These are phyloP conservation scores for Polydrusus pterygomalis DNA, from an alignment of 2,888 invertebrate species.

Conservation along the genomic window DNA sequence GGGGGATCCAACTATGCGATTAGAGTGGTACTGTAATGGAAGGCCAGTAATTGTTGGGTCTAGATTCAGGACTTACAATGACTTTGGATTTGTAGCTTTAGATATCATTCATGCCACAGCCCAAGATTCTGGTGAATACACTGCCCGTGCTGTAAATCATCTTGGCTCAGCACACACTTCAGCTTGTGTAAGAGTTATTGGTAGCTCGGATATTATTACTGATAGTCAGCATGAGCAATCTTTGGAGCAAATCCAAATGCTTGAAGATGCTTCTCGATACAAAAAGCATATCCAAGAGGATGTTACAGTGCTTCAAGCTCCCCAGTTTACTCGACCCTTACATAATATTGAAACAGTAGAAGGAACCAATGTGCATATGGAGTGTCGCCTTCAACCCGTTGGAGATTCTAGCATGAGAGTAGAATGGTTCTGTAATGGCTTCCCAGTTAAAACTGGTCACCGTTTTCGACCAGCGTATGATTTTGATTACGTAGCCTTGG, in stretches of 20 bases:
- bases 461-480: conserved; percentile 97
- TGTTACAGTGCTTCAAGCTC: conserved; percentile 88
- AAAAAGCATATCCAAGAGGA: conserved; percentile 85
- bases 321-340: conserved; percentile 89
- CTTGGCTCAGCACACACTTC: conserved; percentile 94
- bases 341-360: conserved; percentile 94
- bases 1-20: conserved; percentile 96
- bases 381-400: conserved; percentile 92
- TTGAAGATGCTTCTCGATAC: conserved; percentile 87
- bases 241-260: conserved; percentile 91
- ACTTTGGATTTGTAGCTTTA: conserved; percentile 97
- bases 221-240: conserved; percentile 95
- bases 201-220: conserved; percentile 86
- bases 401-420: conserved; percentile 94
- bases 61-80: conserved; percentile 95
- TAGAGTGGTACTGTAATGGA: conserved; percentile 97
- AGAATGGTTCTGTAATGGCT: conserved; percentile 97
- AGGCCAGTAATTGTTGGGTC: conserved; percentile 91
- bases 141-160: conserved; percentile 93
- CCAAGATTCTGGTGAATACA: conserved; percentile 97
- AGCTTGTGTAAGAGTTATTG: conserved; percentile 90
- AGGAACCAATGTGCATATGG: conserved; percentile 93
- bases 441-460: conserved; percentile 92
- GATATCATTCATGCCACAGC: conserved; percentile 96
- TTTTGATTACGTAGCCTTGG: conserved; percentile 97